A percentile compares a stretch with the other conserved stretches of the same genome.
These are phyloP conservation scores for Dysdera silvatica DNA, from an alignment of 1,140 invertebrate species.

Conservation along the genomic window DNA sequence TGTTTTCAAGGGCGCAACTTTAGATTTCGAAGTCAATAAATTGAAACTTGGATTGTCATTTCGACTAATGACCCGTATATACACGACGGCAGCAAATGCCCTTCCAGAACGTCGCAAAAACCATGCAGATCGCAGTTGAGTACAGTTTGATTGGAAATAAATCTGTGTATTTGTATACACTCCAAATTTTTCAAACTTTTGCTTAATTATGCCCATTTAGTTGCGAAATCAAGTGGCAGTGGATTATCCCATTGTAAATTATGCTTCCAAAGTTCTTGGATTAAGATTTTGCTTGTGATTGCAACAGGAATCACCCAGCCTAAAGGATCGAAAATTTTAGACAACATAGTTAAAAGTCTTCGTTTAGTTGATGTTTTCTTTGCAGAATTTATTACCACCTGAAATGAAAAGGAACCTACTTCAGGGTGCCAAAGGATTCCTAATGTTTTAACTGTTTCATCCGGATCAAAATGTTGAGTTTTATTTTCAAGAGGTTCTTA, in stretches of 20 bases:
- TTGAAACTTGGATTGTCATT: neutral
- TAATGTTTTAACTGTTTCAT: slow-evolving; percentile 21
- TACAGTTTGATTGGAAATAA: slow-evolving; percentile 31
- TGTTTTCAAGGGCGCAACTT: slow-evolving; percentile 39
- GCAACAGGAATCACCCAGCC: slow-evolving; percentile 41
- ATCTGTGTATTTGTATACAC: neutral
- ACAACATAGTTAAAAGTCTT: slow-evolving; percentile 35
- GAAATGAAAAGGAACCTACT: slow-evolving; percentile 17
- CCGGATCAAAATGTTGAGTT: too few relatives aligned
- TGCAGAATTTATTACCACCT: neutral
- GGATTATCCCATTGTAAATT: neutral
- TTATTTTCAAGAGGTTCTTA: too few relatives aligned
- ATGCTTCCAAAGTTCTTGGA: neutral
- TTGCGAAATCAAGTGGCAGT: slow-evolving; percentile 37
- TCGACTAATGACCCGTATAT: neutral
- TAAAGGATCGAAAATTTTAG: slow-evolving; percentile 45
- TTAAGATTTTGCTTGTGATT: slow-evolving; percentile 38
- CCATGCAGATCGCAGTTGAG: slow-evolving; percentile 38
- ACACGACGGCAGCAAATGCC: slow-evolving; percentile 34
- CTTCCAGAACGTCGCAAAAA: slow-evolving; percentile 42
- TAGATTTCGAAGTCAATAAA: slow-evolving; percentile 8
- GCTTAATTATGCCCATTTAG: slow-evolving; percentile 38
- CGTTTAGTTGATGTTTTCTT: neutral
- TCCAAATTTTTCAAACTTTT: slow-evolving; percentile 22
- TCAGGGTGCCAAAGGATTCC: slow-evolving; percentile 28